Base-by-base conservation (phyloP, 1,140 invertebrate species). In the Sweltsa coloradensis region DNA sequence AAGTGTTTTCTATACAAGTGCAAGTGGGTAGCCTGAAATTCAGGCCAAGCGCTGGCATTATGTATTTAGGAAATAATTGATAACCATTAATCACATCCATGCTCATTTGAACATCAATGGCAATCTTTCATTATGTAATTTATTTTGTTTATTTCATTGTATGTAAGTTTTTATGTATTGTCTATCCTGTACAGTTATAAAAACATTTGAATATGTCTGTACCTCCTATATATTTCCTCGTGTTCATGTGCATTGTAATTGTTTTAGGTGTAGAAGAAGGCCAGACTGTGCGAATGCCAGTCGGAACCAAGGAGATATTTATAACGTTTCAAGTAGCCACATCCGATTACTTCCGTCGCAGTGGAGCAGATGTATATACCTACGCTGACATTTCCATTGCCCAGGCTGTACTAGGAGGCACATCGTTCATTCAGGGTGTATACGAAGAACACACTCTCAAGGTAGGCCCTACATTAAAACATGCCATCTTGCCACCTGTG, bases 351-450 rank as follows among this genome's bases (percentile, higher is more conserved):
- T 99, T 98, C 65, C 72, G 78, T 45, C 73, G 96, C 36, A 92
- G 98, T 55, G 94, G 93, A 5, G 70, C 89, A 5, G 95, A 99
- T 68, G 78, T 99, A 2, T 92, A 98, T 57, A 91, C 90, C 2
- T 86, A 93, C 55, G 83, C 80, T 5, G 71, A 79, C 51, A 83
- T 95, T 47, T 88, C 85, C 1, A 63, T 99, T 0, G 72, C 90
- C 1, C 95, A 99, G 71, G 92, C 96, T 0, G 61, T 95, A 5
- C 70, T 99, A 2, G 97, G 97, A 22, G 96, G 96, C 36, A 81
- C 87, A 0, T 81, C 95, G 23, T 75, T 86, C 54, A 77, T 98
- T 53, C 83, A 93, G 60, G 95, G 96, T 2, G 75, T 99, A 29
- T 97, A 97, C 63, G 93, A 97, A 68, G 89, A 96, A 65, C 81